phyloP scores from a whole-genome alignment of 64 coral and sea anemone genomes.

The Montipora capricornis region DNA sequence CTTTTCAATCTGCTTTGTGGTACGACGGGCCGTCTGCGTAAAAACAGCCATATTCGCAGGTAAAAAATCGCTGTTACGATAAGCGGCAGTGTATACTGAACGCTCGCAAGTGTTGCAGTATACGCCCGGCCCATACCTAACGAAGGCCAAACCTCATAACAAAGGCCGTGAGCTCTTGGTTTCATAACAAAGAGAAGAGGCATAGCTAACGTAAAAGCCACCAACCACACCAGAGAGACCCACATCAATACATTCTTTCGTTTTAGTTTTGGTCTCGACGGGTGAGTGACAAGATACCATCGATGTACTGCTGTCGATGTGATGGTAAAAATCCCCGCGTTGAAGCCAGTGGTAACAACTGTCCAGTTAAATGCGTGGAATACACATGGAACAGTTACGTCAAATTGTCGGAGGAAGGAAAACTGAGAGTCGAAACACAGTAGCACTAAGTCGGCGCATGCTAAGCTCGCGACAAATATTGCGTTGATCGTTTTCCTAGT shows the following conservation, averaged over 20 bases:
- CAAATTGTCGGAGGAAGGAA: no score
- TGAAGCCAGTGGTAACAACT: conserved; percentile 19
- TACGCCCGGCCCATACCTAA: not conserved
- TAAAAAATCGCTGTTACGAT: conserved; percentile 47
- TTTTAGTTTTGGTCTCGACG: conserved; percentile 53
- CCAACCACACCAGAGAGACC: conserved; percentile 43
- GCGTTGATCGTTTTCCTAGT: no score
- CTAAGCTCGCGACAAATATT: no score
- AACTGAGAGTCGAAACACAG: no score
- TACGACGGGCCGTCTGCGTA: not conserved
- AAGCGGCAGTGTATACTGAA: conserved; percentile 63
- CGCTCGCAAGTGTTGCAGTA: conserved; percentile 28
- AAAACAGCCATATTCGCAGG: conserved; percentile 32
- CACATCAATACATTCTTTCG: not conserved
- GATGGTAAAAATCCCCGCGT: conserved; percentile 48
- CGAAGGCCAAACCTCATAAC: no score
- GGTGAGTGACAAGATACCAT: conserved; percentile 66
- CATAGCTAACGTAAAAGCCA: conserved; percentile 39
- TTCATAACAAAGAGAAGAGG: conserved; percentile 19
- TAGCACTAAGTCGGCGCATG: no score
- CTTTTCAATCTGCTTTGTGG: not conserved
- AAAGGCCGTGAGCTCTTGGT: not conserved
- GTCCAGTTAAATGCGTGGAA: not conserved
- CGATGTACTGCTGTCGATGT: conserved; percentile 75
- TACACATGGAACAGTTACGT: no score